Base-by-base conservation (phyloP, 1,140 invertebrate species). In the Saccostrea cuccullata region DNA sequence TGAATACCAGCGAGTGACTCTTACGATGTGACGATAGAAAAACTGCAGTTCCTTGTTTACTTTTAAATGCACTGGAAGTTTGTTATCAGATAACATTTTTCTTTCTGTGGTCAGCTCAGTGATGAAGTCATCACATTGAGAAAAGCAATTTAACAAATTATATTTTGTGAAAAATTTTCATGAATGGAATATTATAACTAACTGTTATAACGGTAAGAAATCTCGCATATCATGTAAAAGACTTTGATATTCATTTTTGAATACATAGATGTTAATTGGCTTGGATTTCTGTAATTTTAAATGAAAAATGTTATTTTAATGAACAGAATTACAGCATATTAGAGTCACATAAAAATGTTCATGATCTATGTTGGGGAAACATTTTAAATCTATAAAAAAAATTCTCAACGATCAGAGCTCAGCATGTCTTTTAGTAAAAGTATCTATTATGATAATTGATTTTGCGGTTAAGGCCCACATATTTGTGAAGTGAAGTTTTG, bases 51-150 rank as follows among this genome's bases (percentile, higher is more conserved):
- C 60, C 23, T 47, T 47, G 58, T 30, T 77, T 30, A 40, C 8
- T 77, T 30, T 15, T 77, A 77, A 77, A 77, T 77, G 26, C 70
- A 12, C 70, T 30, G 70, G 70, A 77, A 77, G 70, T 77, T 77
- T 77, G 15, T 77, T 26, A 77, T 77, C 70, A 12, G 70, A 77
- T 77, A 77, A 77, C 23, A 15, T 11, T 36, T 64, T 13, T 73
- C 23, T 77, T 77, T 77, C 11, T 77, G 70, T 77, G 70, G 70
- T 77, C 70, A 77, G 26, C 70, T 67, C 11, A n/a, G 23, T 17
- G 12, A 73, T 73, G 70, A 73, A 73, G 30, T 73, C 70, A 73
- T 73, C 26, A 77, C 26, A 30, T 15, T 15, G 12, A 73, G 23
- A 23, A 60, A n/a, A 64, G n/a, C 58, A 64, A 20, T 64, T 64